Evolutionary conservation across 2,888 invertebrate genomes (phyloP).

Genomic region (Sminthurides aquaticus): DNA sequence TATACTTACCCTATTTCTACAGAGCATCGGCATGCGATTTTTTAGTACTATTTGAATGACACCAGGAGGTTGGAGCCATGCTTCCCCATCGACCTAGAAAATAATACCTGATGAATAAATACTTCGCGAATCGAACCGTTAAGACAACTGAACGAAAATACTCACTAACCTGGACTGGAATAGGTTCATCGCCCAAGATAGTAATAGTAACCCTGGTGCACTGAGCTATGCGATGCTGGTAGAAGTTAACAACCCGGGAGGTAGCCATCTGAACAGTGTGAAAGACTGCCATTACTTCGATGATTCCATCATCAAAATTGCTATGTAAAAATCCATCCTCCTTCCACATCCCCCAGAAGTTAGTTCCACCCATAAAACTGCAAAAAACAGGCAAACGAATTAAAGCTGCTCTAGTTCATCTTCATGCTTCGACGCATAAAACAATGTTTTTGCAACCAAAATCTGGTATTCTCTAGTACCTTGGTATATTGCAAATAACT

Average conservation of each 20-base stretch:
- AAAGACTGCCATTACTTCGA: slow-evolving; percentile 96
- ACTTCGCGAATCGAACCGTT: background rate
- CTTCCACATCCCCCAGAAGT: slow-evolving; percentile 94
- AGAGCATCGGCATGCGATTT: slow-evolving; percentile 93
- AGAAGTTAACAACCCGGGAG: slow-evolving; percentile 84
- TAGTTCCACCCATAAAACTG: slow-evolving; percentile 96
- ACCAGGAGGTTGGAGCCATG: slow-evolving; percentile 95
- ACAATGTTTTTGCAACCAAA: background rate
- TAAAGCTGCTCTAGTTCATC: too few species aligned
- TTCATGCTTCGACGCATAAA: background rate
- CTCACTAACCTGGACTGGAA: slow-evolving; percentile 41
- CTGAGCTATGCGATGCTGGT: slow-evolving; percentile 94
- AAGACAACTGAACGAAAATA: background rate
- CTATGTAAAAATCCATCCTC: slow-evolving; percentile 72
- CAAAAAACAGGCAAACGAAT: slow-evolving; percentile 45
- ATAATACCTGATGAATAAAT: too few species aligned
- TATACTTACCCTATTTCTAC: slow-evolving; percentile 66
- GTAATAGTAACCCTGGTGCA: slow-evolving; percentile 93
- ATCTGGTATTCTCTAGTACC: slow-evolving; percentile 51
- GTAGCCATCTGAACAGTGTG: slow-evolving; percentile 97
- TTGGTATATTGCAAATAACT: slow-evolving; percentile 90
- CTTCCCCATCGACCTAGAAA: slow-evolving; percentile 80
- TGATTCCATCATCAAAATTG: slow-evolving; percentile 84
- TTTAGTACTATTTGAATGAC: slow-evolving; percentile 93
- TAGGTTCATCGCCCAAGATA: slow-evolving; percentile 62